Evolutionary conservation across 2,113 vertebrate genomes (phyloP).

Genomic region (Dasyornis broadbenti): DNA sequence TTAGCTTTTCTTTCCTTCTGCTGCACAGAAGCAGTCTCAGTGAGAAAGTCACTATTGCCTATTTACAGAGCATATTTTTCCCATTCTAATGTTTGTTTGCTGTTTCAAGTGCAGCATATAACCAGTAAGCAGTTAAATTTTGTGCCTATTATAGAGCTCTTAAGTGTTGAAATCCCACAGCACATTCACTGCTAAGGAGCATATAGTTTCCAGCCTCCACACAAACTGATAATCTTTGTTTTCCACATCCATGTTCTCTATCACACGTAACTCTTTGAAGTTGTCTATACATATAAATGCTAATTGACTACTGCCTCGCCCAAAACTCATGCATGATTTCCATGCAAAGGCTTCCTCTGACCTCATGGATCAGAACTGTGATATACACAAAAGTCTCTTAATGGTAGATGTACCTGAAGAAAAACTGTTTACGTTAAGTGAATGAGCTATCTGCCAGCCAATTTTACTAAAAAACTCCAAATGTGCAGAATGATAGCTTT

Average conservation of each 20-base stretch:
- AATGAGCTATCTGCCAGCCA: background rate
- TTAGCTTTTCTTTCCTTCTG: conserved; percentile 42
- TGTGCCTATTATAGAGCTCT: background rate
- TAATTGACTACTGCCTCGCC: background rate
- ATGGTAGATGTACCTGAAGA: background rate
- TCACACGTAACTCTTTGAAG: background rate
- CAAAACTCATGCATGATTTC: background rate
- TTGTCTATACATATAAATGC: background rate
- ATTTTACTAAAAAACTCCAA: background rate
- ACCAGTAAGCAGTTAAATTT: background rate
- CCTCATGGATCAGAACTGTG: background rate
- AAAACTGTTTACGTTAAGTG: background rate
- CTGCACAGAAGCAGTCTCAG: conserved; percentile 36
- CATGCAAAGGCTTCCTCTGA: background rate
- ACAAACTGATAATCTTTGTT: background rate
- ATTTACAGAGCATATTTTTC: background rate
- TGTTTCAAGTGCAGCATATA: background rate
- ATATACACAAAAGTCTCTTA: background rate
- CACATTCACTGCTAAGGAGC: background rate
- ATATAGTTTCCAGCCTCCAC: background rate
- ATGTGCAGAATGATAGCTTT: background rate
- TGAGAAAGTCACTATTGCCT: background rate
- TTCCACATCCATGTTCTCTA: background rate
- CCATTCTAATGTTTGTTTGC: background rate
- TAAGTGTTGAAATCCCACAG: background rate